phyloP scores from a whole-genome alignment of 2,797 vertebrate genomes.

The Sardinella longiceps region DNA sequence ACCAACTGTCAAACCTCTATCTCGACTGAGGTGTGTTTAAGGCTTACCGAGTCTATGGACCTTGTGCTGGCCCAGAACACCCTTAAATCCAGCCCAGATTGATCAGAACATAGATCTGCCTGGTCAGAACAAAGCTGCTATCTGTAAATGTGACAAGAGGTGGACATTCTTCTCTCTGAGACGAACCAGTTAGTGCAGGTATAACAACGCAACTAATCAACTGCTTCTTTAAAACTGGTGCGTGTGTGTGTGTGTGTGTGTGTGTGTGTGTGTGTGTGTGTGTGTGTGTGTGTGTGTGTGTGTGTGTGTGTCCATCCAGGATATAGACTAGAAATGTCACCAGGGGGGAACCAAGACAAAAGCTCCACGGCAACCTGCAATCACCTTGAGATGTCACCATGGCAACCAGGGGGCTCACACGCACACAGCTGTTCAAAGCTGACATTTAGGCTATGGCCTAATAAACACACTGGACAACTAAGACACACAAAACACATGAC shows the following conservation, averaged over 20 bases:
- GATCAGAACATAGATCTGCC: too few species aligned
- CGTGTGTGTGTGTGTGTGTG: too few species aligned
- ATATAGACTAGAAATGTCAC: background rate
- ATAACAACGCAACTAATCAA: background rate
- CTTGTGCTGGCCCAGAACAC: too few species aligned
- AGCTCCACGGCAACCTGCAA: background rate
- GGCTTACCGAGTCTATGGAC: too few species aligned
- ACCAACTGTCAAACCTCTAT: too few species aligned
- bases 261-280: background rate
- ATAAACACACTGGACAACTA: background rate
- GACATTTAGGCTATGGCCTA: background rate
- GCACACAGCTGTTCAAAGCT: background rate
- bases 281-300: background rate
- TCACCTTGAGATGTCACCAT: background rate
- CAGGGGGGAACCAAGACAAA: background rate
- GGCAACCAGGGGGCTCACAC: background rate
- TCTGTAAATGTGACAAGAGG: too few species aligned
- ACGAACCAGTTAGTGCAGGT: background rate
- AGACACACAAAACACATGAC: background rate
- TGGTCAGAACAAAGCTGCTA: too few species aligned
- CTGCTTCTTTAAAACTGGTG: too few species aligned
- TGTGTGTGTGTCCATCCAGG: background rate
- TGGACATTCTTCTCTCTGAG: background rate
- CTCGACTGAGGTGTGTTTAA: too few species aligned
- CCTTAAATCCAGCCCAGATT: too few species aligned